Base-by-base conservation (phyloP, 2,113 vertebrate genomes). In the Baryphthengus martii region DNA sequence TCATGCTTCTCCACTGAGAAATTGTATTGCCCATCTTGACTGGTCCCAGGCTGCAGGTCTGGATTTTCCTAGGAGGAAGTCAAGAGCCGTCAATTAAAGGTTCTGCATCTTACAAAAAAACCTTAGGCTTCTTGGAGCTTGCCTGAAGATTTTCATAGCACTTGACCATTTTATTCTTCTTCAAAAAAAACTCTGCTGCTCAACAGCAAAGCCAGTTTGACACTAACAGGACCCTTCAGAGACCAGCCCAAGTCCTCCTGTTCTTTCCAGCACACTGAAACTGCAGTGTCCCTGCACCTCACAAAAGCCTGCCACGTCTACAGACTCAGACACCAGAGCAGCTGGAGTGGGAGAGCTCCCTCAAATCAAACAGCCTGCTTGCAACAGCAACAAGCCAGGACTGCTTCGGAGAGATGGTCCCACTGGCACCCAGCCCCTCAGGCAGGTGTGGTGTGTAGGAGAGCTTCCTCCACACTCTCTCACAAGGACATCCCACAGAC, bases 1-100 rank as follows among this genome's bases (percentile, higher is more conserved):
- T 97, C 82, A 11, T 55, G 42, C 21, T 95, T 93, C 29, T 96
- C 4, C 31, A 65, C 93, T 21, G 86, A 91, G 59, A 95, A 96
- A 3, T 95, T 55, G n/a, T 94, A 95, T 0, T 70, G 70, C 4
- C 75, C 94, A 21, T 93, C 96, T 13, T 89, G 40, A 3, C 72
- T 44, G n/a, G 40, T 81, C 77, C 84, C 88, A 50, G 89, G 95
- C 65, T 91, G 52, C 26, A 90, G 40, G 16, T 80, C 73, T 42
- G 58, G 9, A 11, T 13, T 40, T 28, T 93, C 96, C 97, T 97
- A 40, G 23, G 15, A 35, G 9, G 4, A 77, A 10, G 23, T 8
- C 3, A 1, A 18, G 0, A 74, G 3, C 14, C 61, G 15, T 28
- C 39, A 58, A 19, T 50, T 80, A 33, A 2, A 29, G 29, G 8